A percentile compares a stretch with the other conserved stretches of the same genome.
Evolutionary conservation across 2,113 vertebrate genomes (phyloP).

Genomic region (Burhinus oedicnemus): DNA sequence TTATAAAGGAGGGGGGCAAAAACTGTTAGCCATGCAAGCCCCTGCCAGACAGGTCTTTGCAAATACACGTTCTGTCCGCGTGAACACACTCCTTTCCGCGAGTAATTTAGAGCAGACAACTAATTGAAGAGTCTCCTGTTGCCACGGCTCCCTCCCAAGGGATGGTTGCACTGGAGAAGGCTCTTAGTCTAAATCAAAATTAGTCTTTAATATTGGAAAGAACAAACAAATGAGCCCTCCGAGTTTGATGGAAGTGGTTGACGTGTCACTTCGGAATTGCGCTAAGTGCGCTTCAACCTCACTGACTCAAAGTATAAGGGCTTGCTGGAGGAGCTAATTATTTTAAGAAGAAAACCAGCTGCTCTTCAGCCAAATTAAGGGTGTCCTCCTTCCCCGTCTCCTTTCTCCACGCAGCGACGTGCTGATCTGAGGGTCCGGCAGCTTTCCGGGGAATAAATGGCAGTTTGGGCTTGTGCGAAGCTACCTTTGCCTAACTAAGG

Average conservation of each 20-base stretch:
- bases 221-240: neutral
- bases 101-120: neutral
- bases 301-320: neutral
- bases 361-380: slow-evolving; percentile 12
- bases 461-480: neutral
- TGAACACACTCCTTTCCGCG: neutral
- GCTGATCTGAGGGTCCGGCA: neutral
- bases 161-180: neutral
- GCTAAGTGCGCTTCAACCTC: neutral
- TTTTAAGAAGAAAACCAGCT: neutral
- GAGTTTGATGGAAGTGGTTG: neutral
- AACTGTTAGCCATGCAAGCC: fast-evolving
- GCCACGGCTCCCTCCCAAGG: neutral
- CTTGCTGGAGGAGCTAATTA: slow-evolving; percentile 31
- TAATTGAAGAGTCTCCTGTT: neutral
- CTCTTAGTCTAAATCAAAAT: slow-evolving; percentile 16
- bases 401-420: fast-evolving
- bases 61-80: neutral
- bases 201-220: neutral
- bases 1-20: neutral
- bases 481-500: neutral
- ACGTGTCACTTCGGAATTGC: neutral
- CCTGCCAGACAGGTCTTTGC: neutral
- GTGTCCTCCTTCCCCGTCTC: neutral
- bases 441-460: neutral